Evolutionary conservation across 92 coral and sea anemone genomes (phyloP), one percentile per base, ranked within the genome.

Genomic region (Desmophyllum pertusum): DNA sequence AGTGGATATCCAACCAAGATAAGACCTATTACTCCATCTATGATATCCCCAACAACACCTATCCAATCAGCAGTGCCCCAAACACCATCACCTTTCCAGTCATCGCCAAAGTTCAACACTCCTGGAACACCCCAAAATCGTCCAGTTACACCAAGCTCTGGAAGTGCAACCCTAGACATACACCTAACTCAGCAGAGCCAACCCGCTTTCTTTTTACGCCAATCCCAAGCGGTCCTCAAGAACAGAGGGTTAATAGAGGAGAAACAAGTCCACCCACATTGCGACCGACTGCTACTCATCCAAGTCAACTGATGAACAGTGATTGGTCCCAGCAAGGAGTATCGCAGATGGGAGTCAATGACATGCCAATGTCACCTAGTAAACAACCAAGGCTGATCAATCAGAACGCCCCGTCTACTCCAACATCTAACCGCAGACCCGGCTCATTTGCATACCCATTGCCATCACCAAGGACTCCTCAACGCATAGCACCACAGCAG

Each of bases 281-380:
- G 70, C 81, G 99, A 76, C 99, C 99, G 3, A 97, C 96, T 52
- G 99, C 99, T 6, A 97, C 99, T 9, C 99, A 97, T 71, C 94
- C 99, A 59, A 77, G 76, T 81, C 93, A 92, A 76, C 84, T 86
- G 48, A 79, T 73, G 15, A 94, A 81, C n/a, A 37, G 84, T 48
- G 95, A 94, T 33, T 91, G 95, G 95, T 76, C 89, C 52, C 75
- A 88, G 21, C 91, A 85, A 75, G 91, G 92, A 35, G 74, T 85
- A n/a, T 79, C 57, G 8, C 92, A 77, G 71, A 30, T 84, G 52
- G 89, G 81, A 50, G 41, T 78, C 52, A 88, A 70, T 65, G 99
- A 97, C 4, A 86, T 86, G 25, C 99, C 99, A 14, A 90, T 95
- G 62, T 97, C 98, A n/a, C 99, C 99, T 3, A 94, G 94, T 88